Base-by-base conservation (phyloP, 2,888 invertebrate genomes). In the Erebia epiphron region DNA sequence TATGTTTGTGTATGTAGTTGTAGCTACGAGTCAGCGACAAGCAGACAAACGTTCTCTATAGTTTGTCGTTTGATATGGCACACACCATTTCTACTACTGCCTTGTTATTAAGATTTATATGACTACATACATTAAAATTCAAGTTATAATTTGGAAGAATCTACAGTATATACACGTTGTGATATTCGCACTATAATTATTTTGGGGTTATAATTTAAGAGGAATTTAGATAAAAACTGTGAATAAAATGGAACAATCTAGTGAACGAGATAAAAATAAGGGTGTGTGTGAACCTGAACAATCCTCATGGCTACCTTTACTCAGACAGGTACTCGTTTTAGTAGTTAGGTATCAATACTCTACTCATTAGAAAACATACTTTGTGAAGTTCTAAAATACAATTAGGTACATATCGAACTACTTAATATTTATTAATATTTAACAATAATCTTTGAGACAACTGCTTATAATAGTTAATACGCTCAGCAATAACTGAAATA, bases 301-400 rank as follows among this genome's bases (percentile, higher is more conserved):
- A 62, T 62, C 62, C 8, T 62, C 62, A 62, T 62, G 62, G 62
- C 11, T 49, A 8, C 62, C 62, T 13, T 49, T 62, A n/a, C 18
- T 62, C 13, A 18, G 62, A 62, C 62, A 62, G 62, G 62, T 62
- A 62, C 21, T 21, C 2, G 9, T 61, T 46, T 62, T 11, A 13
- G 8, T 21, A 56, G 1, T 16, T 52, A 9, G 16, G 18, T 10
- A 9, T 54, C 2, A 8, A n/a, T 52, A 8, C 7, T 50, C 7
- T 50, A n/a, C 14, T n/a, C 14, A 50, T 50, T 35, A 35, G 35
- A 35, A 0, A 35, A 35, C 7, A 35, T 35, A 35, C 35, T 35
- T 35, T 35, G 35, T 35, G 35, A 26, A 26, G 26, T 35, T 35
- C 35, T 35, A 35, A 35, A 35, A 35, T 35, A 7, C 35, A 35